Conservation (phyloP, 2,888 invertebrate species). For the Athripsodes cinereus region DNA sequence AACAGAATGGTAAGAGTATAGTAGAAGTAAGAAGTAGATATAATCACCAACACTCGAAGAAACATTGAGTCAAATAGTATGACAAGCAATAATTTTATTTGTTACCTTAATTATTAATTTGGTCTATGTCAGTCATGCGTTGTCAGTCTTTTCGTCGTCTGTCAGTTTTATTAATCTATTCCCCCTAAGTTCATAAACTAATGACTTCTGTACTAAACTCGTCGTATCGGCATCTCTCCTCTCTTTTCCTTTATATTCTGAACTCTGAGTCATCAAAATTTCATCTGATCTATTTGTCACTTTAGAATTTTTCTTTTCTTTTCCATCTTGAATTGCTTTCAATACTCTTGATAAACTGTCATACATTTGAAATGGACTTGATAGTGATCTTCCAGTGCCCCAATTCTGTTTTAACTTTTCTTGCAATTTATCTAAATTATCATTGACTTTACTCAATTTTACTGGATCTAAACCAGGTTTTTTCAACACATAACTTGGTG, state of each 20-base stretch:
- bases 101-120: constrained; percentile 13
- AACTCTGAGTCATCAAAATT: background rate
- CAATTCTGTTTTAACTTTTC: constrained; percentile 4
- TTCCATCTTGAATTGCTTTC: constrained; percentile 5
- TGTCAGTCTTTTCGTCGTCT: constrained; percentile 17
- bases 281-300: background rate
- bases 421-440: constrained; percentile 14
- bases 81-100: background rate
- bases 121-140: constrained; percentile 23
- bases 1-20: too few relatives aligned
- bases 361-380: constrained; percentile 3
- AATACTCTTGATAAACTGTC: constrained; percentile 29
- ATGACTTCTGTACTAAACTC: constrained; percentile 17
- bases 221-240: background rate
- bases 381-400: constrained; percentile 9
- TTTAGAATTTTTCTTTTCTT: background rate
- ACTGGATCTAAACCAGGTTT: constrained; percentile 12
- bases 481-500: constrained; percentile 4
- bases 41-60: too few relatives aligned
- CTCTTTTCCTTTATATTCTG: background rate
- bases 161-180: constrained; percentile 40
- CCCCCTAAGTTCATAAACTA: constrained; percentile 41
- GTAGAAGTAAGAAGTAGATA: too few relatives aligned
- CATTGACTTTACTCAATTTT: constrained; percentile 20
- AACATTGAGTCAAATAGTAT: too few relatives aligned